A percentile compares a stretch with the other conserved stretches of the same genome.
These are phyloP conservation scores for Pseudotriccus pelzelni DNA, from an alignment of 2,797 vertebrate species.

Conservation along the genomic window DNA sequence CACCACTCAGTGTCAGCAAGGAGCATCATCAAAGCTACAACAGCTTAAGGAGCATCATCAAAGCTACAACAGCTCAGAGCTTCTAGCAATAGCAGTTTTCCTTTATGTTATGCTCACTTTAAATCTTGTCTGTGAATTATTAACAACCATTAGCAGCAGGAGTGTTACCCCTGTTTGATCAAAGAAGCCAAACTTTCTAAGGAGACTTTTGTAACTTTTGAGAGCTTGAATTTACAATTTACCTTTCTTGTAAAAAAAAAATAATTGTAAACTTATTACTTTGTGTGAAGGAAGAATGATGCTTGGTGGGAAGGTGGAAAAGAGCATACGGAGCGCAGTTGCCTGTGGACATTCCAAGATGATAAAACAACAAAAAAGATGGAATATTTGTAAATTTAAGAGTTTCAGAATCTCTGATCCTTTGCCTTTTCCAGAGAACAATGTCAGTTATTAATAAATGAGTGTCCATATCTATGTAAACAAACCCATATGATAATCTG, in stretches of 20 bases:
- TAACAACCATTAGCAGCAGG: constrained; percentile 24
- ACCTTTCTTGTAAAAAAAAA: neutral
- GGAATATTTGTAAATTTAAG: neutral
- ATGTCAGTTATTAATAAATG: neutral
- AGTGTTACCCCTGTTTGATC: neutral
- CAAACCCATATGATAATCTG: neutral
- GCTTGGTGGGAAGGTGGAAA: neutral
- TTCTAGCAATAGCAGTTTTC: neutral
- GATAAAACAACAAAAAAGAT: neutral
- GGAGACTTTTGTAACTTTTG: neutral
- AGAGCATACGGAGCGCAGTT: neutral
- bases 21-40: constrained; percentile 50
- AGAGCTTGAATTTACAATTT: neutral
- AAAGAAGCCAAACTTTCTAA: neutral
- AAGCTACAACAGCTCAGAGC: constrained; percentile 1
- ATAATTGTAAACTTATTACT: neutral
- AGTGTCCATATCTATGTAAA: neutral
- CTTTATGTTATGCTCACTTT: neutral
- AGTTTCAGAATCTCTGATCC: neutral
- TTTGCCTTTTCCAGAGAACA: neutral
- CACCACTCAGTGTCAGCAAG: constrained; percentile 45
- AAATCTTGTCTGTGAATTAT: constrained; percentile 52
- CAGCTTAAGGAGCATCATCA: constrained; percentile 46
- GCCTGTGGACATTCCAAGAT: rapidly evolving
- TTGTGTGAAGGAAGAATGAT: neutral